Evolutionary conservation across 2,888 invertebrate genomes (phyloP), one percentile per base, ranked within the genome.

Genomic region (Spodoptera littoralis): DNA sequence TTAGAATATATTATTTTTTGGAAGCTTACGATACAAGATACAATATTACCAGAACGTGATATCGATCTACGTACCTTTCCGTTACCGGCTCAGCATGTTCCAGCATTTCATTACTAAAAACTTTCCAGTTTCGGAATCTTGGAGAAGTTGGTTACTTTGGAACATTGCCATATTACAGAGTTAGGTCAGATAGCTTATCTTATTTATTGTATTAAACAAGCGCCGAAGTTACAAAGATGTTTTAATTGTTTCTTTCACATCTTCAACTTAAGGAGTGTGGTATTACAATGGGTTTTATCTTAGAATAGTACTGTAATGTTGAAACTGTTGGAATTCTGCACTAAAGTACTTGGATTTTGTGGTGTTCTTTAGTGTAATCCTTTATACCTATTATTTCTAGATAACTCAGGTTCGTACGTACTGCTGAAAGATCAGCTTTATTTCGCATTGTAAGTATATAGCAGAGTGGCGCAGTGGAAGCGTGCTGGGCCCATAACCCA

Each of bases 401-500:
- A 27, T 27, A 27, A 27, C 0, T n/a, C n/a, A n/a, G n/a, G n/a
- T n/a, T n/a, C 27, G 27, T 27, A 27, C 27, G 2, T 27, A 30
- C n/a, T n/a, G n/a, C 4, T 27, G 30, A 2, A 30, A 6, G 0
- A 30, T 2, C 6, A 9, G 36, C 1, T 36, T 9, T 36, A 3
- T 36, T 36, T 9, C 0, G 36, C 0, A 4, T 0, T 5, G 96
- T 18, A 18, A 6, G 12, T 8, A 9, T 36, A 8, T 36, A 72
- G 64, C 97, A 97, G 96, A 96, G 96, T 96, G 96, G 96, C 96
- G 96, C 96, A 96, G 96, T 96, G 96, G 96, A 96, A 96, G 96
- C 96, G 96, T 96, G 96, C 96, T 96, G 96, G 96, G 96, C 96
- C 96, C 96, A 96, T 96, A 96, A 96, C 96, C 97, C 97, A 97